phyloP scores from a whole-genome alignment of 2,888 invertebrate genomes.

The Eupsilia transversa region DNA sequence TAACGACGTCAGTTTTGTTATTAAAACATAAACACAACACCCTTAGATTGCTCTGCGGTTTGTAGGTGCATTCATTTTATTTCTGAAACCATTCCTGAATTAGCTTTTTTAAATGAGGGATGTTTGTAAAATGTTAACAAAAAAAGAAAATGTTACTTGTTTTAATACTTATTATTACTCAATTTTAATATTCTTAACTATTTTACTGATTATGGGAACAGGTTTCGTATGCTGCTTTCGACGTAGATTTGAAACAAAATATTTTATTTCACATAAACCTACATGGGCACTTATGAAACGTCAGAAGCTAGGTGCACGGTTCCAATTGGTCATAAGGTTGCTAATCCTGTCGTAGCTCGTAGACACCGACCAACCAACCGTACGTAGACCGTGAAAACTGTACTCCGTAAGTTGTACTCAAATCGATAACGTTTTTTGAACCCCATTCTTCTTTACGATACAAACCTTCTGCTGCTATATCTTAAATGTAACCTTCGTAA shows the following conservation, averaged over 20 bases:
- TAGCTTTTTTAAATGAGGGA: neutral
- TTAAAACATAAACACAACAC: neutral
- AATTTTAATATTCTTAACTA: neutral
- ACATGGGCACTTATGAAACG: too few relatives aligned
- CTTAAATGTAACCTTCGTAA: neutral
- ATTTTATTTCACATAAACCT: too few relatives aligned
- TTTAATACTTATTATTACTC: too few relatives aligned
- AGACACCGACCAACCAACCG: neutral
- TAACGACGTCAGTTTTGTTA: neutral
- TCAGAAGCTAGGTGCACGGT: too few relatives aligned
- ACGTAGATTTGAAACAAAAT: too few relatives aligned
- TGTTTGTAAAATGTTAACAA: too few relatives aligned
- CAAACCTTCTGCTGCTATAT: neutral
- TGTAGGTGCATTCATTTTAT: neutral
- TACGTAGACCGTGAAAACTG: neutral
- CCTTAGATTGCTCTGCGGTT: neutral
- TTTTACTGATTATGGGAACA: neutral
- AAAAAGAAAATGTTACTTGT: too few relatives aligned
- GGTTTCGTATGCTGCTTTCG: neutral
- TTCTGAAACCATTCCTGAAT: neutral
- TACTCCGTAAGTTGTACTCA: neutral
- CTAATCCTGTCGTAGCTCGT: slow-evolving; percentile 1
- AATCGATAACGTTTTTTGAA: neutral
- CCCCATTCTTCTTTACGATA: neutral
- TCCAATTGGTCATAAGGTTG: too few relatives aligned